Evolutionary conservation across 2,888 invertebrate species (phyloP), one percentile per base, ranked within the genome.

Genomic region (Drosophila setosimentum): DNA sequence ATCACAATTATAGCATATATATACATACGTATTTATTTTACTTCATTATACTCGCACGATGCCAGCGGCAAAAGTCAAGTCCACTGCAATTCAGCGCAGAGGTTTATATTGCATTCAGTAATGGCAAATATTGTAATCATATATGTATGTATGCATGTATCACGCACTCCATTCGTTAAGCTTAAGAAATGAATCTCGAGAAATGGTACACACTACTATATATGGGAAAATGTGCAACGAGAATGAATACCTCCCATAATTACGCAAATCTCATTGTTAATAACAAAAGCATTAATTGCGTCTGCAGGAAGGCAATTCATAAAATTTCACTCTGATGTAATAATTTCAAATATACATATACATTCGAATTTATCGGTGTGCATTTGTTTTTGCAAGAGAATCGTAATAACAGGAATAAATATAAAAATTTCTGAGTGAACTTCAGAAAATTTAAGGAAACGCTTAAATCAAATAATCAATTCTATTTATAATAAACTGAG

Each of bases 1-100:
- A 89, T 83, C 80, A 85, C 83, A 77, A 85, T 89, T 89, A 85
- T 77, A 72, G 59, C 74, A 57, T 78, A 86, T 70, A 88, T 13
- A 53, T 35, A 54, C 27, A 75, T 67, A 77, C 69, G 74, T 79
- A 87, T 85, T 85, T 89, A 85, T 87, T 84, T 85, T 73, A 89
- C 83, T 85, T 89, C 76, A 82, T 84, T 87, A 82, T 87, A 48
- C 32, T 55, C 50, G 60, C 37, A 45, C 53, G 33, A 59, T 54
- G 61, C 40, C 48, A 48, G 29, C 40, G 32, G 40, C 60, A 51
- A 60, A 77, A 49, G 60, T 61, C 49, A 65, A 55, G 58, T 51
- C 53, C 70, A 48, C 27, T 76, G 80, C 76, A 80, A 24, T 62
- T 51, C 40, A 32, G 61, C 58, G 40, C 24, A 51, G 67, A 10